Conservation (phyloP, 2,888 invertebrate genomes). For the Allophyes oxyacanthae region DNA sequence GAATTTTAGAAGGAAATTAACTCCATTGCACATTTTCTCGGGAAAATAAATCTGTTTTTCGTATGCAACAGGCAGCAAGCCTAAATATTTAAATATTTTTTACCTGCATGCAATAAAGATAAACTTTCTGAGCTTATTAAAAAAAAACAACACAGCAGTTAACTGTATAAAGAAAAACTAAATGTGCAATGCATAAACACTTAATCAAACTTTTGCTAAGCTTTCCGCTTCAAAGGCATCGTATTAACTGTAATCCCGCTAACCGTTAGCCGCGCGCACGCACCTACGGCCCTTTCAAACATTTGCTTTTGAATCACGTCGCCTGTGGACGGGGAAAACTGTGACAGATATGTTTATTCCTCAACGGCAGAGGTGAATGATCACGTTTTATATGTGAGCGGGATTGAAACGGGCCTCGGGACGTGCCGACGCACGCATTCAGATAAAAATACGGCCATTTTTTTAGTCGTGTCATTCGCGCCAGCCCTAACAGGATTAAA, state of each 20-base stretch:
- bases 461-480: constrained; percentile 62
- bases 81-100: too few relatives aligned
- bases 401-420: constrained; percentile 74
- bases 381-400: constrained; percentile 81
- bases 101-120: background rate
- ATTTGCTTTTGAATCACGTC: constrained; percentile 67
- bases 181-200: background rate
- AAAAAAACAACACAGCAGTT: background rate
- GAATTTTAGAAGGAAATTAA: too few relatives aligned
- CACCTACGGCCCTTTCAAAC: constrained; percentile 51
- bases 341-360: constrained; percentile 78
- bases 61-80: too few relatives aligned
- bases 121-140: background rate
- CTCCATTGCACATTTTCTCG: too few relatives aligned
- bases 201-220: background rate
- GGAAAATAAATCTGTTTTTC: too few relatives aligned
- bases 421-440: constrained; percentile 77
- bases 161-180: too few relatives aligned
- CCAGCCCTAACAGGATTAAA: constrained; percentile 67
- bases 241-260: constrained; percentile 25
- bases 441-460: constrained; percentile 66
- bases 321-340: constrained; percentile 48
- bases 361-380: constrained; percentile 74
- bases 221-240: constrained; percentile 4
- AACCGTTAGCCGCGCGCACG: constrained; percentile 9